Percentiles rank a stretch among this genome's conserved stretches.
These are phyloP conservation scores for Macrosoma leucophasiata DNA, from an alignment of 2,888 invertebrate genomes.

Conservation along the genomic window DNA sequence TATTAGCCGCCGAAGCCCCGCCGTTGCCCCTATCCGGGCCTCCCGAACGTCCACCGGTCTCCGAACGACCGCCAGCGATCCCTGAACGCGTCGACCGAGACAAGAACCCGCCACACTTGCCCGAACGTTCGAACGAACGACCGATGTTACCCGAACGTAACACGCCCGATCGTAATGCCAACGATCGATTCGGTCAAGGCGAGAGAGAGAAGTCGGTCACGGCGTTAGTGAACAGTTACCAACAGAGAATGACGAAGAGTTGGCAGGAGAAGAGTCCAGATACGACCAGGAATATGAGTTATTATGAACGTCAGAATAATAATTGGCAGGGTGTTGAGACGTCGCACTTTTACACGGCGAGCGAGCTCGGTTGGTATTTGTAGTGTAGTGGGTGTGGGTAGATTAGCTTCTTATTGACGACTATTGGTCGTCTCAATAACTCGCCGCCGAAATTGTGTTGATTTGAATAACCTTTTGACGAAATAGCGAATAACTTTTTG, in stretches of 20 bases:
- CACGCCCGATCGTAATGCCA: conserved; percentile 10
- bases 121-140: neutral
- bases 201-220: conserved; percentile 50
- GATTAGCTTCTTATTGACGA: too few relatives aligned
- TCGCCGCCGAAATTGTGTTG: too few relatives aligned
- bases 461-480: too few relatives aligned
- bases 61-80: conserved; percentile 36
- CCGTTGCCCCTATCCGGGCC: conserved; percentile 51
- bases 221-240: conserved; percentile 61
- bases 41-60: conserved; percentile 37
- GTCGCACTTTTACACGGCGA: conserved; percentile 59
- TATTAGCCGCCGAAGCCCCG: conserved; percentile 41
- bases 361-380: conserved; percentile 60
- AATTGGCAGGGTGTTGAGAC: conserved; percentile 55
- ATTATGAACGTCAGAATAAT: conserved; percentile 40
- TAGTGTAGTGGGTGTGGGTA: neutral
- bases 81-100: conserved; percentile 28
- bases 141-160: conserved; percentile 7
- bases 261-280: conserved; percentile 32
- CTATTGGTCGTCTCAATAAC: too few relatives aligned
- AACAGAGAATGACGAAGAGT: conserved; percentile 48
- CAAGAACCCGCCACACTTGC: neutral
- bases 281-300: conserved; percentile 17
- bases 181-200: conserved; percentile 18
- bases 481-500: neutral